Base-by-base conservation (phyloP, 92 coral and sea anemone species). In the Anthopleura xanthogrammica region DNA sequence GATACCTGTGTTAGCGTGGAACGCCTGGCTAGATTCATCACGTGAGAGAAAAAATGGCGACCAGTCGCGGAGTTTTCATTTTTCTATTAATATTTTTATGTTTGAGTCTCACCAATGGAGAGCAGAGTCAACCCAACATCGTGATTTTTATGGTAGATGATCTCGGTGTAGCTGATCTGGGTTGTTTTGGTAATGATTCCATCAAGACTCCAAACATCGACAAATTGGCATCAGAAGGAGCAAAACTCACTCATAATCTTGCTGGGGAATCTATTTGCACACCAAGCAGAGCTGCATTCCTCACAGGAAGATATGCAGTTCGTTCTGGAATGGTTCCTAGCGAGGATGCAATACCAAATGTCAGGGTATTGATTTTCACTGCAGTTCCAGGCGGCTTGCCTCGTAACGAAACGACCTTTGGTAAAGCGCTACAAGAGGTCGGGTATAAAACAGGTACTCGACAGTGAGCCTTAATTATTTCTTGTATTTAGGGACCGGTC, bases 201-300 rank as follows among this genome's bases (percentile, higher is more conserved):
- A 24, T 93, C 52, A 88, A 90, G 77, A 95, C 98, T 57, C 98
- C 97, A 9, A 89, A 95, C 88, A 85, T 95, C 79, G 98, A 95
- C 79, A 88, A 93, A 46, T 75, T 95, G 0, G 98, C 98, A 9
- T 87, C 87, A 41, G 85, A 86, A 76, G 98, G 98, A 77, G 95
- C 90, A 39, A 83, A 86, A 75, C 85, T 93, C 75, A 77, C 80
- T 55, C 97, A 95, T 58, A 90, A 91, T 86, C 83, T 93, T 55
- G 71, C 92, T 3, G 92, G 95, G 36, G 97, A 84, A 41, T 86
- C 98, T 57, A 40, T 95, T 10, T 95, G 98, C 76, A 95, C 94
- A 3, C 98, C 97, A 24, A 91, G 93, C 52, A 88, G 98, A 55
- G 98, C 98, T 14, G 97, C 97, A 0, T 74, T 90, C 22, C 81